A percentile compares a stretch with the other conserved stretches of the same genome.
These are phyloP conservation scores for Tiliacea citrago DNA, from an alignment of 2,888 invertebrate genomes.

Conservation along the genomic window DNA sequence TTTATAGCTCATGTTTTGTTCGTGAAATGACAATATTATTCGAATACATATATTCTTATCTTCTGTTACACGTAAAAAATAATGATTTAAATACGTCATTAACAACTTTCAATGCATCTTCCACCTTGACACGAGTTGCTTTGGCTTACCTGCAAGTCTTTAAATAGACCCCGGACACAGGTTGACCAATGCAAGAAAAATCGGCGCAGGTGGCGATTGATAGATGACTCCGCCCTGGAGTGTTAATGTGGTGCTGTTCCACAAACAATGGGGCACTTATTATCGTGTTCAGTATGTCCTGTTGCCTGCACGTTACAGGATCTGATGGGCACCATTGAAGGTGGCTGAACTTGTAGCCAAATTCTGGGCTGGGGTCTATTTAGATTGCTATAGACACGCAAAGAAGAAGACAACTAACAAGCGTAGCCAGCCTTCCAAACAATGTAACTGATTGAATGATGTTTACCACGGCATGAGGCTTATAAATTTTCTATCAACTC, in stretches of 20 bases:
- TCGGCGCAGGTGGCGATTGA: too few species aligned
- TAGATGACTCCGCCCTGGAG: not conserved
- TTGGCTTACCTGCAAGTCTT: not conserved
- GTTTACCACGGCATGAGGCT: not conserved
- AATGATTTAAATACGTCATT: not conserved
- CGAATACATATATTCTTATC: not conserved
- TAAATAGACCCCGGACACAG: not conserved
- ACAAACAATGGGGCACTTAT: not conserved
- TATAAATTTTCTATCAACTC: too few species aligned
- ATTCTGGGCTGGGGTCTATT: not conserved
- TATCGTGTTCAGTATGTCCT: not conserved
- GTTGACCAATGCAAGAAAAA: too few species aligned
- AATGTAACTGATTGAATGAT: not conserved
- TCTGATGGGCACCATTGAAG: not conserved
- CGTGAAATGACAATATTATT: not conserved
- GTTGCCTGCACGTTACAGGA: not conserved
- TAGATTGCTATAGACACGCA: not conserved
- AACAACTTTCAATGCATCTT: not conserved
- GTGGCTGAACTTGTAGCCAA: not conserved
- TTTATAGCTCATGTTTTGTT: not conserved
- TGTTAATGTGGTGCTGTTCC: not conserved
- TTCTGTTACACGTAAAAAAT: not conserved
- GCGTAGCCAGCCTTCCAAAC: not conserved
- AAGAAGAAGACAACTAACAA: not conserved
- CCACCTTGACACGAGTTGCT: not conserved